Percentiles rank a stretch among this genome's conserved stretches.
These are phyloP conservation scores for Dreissena polymorpha DNA, from an alignment of 1,140 invertebrate species.

Conservation along the genomic window DNA sequence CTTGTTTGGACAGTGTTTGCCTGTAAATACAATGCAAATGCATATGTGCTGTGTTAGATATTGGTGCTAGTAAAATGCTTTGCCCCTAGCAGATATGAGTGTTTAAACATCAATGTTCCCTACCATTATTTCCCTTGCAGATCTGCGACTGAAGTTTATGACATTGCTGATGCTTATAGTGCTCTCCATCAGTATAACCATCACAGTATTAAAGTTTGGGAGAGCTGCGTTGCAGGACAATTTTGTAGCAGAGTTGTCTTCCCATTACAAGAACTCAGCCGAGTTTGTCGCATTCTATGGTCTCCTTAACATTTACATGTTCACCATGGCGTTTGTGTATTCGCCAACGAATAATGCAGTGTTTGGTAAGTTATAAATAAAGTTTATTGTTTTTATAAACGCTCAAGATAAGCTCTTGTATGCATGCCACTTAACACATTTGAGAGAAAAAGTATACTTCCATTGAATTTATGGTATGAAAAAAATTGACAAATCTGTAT, in stretches of 20 bases:
- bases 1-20: too few relatives aligned
- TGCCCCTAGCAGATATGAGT: too few relatives aligned
- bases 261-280: constrained; percentile 93
- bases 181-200: constrained; percentile 87
- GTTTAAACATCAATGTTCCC: too few relatives aligned
- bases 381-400: not conserved
- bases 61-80: too few relatives aligned
- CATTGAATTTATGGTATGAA: too few relatives aligned
- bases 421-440: too few relatives aligned
- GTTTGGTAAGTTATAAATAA: constrained; percentile 85
- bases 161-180: constrained; percentile 93
- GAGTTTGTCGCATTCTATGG: constrained; percentile 98
- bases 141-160: constrained; percentile 94
- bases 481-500: too few relatives aligned
- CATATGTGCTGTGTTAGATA: too few relatives aligned
- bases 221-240: constrained; percentile 94
- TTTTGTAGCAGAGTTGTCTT: constrained; percentile 92
- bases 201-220: constrained; percentile 92
- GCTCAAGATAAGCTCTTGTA: not conserved
- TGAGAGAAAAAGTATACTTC: too few relatives aligned
- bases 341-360: constrained; percentile 90
- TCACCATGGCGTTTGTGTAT: constrained; percentile 96
- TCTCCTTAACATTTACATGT: constrained; percentile 96
- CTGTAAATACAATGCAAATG: too few relatives aligned
- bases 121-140: constrained; percentile 83